Evolutionary conservation across 2,888 invertebrate genomes (phyloP).

Genomic region (Sisyra nigra): DNA sequence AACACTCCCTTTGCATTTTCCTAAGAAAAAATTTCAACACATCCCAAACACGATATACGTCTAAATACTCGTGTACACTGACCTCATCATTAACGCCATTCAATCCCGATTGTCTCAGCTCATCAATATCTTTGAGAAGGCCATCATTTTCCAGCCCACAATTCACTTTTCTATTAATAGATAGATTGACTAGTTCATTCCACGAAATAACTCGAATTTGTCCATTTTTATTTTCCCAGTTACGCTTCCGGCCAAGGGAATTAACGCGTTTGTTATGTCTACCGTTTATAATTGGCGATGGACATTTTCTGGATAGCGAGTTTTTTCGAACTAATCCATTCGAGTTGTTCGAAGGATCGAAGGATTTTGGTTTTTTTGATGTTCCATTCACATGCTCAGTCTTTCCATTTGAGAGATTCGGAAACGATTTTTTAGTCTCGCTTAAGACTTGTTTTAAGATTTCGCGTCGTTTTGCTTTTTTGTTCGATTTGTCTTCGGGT

Average conservation of each 20-base stretch:
- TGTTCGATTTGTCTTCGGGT: slow-evolving; percentile 7
- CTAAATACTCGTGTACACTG: not conserved
- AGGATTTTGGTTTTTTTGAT: not conserved
- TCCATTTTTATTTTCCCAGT: slow-evolving; percentile 11
- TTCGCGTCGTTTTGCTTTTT: slow-evolving; percentile 12
- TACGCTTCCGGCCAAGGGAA: slow-evolving; percentile 21
- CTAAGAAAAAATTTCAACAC: no score
- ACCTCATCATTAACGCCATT: slow-evolving; percentile 10
- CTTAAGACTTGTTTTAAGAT: slow-evolving; percentile 8
- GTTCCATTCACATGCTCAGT: not conserved
- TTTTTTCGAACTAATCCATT: slow-evolving; percentile 3
- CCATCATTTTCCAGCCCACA: slow-evolving; percentile 16
- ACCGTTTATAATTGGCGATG: not conserved
- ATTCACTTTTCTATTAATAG: slow-evolving; percentile 31
- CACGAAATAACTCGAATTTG: slow-evolving; percentile 27
- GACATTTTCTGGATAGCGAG: not conserved
- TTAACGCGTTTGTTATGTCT: slow-evolving; percentile 1
- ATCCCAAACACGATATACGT: not conserved
- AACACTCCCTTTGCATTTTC: no score
- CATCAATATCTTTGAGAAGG: slow-evolving; percentile 28
- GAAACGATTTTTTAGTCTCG: no score
- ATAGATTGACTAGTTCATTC: slow-evolving; percentile 37
- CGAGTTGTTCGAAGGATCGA: not conserved
- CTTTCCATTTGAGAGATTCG: not conserved
- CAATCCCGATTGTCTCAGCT: slow-evolving; percentile 15